Evolutionary conservation across 2,888 invertebrate genomes (phyloP).

Genomic region (Protonemura montana): DNA sequence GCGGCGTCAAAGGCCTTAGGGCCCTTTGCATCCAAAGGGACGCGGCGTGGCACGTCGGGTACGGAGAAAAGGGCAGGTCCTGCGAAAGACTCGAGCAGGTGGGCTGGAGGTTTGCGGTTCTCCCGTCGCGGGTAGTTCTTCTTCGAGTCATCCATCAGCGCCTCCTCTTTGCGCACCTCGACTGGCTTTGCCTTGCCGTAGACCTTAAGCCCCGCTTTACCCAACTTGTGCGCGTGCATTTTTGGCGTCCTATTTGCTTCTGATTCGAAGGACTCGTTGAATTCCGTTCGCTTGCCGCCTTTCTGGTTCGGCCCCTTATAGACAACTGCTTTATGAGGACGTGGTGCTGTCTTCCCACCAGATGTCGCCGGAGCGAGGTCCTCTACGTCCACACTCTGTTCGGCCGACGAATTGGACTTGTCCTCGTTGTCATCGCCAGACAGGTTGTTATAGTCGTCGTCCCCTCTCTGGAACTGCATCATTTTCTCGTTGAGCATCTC

Average conservation of each 20-base stretch:
- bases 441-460: conserved; percentile 15
- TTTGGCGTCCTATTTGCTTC: background rate
- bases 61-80: conserved; percentile 76
- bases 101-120: conserved; percentile 69
- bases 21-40: conserved; percentile 54
- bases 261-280: background rate
- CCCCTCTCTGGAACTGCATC: conserved; percentile 45
- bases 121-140: conserved; percentile 52
- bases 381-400: background rate
- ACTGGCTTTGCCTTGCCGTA: background rate
- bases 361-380: background rate
- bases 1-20: background rate
- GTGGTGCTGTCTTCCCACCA: background rate
- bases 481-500: conserved; percentile 44
- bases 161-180: background rate
- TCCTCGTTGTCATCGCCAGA: conserved; percentile 21
- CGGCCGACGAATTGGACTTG: conserved; percentile 28
- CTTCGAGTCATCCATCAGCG: background rate
- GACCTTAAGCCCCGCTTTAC: background rate
- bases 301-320: background rate
- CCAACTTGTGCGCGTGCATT: background rate
- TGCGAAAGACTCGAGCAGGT: conserved; percentile 61
- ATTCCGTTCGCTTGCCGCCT: background rate
- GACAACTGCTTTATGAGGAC: background rate
- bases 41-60: conserved; percentile 78